Evolutionary conservation across 2,797 vertebrate species (phyloP), one percentile per base, ranked within the genome.

Genomic region (Enteromius anoplus): DNA sequence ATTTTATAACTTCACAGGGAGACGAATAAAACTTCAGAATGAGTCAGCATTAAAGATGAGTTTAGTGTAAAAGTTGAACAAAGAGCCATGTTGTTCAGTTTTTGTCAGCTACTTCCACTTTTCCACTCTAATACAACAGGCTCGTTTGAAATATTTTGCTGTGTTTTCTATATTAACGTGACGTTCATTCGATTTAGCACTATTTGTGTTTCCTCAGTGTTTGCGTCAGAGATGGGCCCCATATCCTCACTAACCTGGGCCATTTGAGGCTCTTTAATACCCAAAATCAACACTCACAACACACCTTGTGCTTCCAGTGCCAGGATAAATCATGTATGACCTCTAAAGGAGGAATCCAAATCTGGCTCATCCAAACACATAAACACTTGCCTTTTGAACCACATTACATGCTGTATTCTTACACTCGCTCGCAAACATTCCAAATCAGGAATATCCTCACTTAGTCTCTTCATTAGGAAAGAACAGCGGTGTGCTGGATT

Each of bases 361-460:
- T 68, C 17, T 4, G 7, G 62, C 62, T 82, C 71, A 76, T 82
- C 71, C 71, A 53, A 76, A 82, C 70, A 65, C 60, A 82, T 75
- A 82, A 82, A 82, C 80, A 82, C 71, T 82, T 53, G 15, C 80
- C 62, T 65, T 75, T 66, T 66, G 15, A 66, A 66, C 80, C 71
- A 82, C 80, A 82, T 75, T 47, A 82, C 80, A 75, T 49, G 45
- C 42, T 23, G 45, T 73, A 47, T 80, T 58, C 78, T 29, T 80
- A 40, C 68, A 60, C 68, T 32, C 26, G 14, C 68, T 9, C 4
- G 32, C 60, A 82, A 75, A 75, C 80, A 55, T 82, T 65, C 80
- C 80, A 23, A 53, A 73, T 82, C 60, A 42, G 71, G 60, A 82
- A 82, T 82, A 81, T 81, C 70, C 70, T 81, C 69, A 81, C 68